phyloP scores from a whole-genome alignment of 37 sponge, comb jelly and placozoan genomes.

The Agelas oroides region DNA sequence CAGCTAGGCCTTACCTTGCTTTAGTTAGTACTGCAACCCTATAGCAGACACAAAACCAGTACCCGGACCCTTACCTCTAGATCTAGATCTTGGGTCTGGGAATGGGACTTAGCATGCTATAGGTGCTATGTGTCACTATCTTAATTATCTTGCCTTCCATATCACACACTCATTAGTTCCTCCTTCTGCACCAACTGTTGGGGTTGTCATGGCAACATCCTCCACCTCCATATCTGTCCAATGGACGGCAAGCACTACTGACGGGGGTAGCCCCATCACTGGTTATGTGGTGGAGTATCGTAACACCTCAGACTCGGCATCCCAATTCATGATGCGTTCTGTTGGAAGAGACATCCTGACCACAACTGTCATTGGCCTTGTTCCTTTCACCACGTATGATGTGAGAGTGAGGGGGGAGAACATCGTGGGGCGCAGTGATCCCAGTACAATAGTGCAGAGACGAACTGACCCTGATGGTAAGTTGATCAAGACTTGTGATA shows the following conservation, averaged over 20 bases:
- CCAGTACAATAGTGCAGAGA: constrained; percentile 22
- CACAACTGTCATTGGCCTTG: constrained; percentile 17
- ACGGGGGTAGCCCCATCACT: constrained; percentile 74
- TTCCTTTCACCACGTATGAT: constrained; percentile 58
- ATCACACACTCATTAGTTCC: too few species aligned
- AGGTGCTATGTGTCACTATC: too few species aligned
- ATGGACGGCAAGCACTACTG: constrained; percentile 51
- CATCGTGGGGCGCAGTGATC: constrained; percentile 41
- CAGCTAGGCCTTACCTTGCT: too few species aligned
- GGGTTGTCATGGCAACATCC: constrained; percentile 3
- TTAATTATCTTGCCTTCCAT: too few species aligned
- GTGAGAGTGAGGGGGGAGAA: constrained; percentile 58
- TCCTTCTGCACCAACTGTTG: constrained; percentile 59
- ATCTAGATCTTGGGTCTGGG: too few species aligned
- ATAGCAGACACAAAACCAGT: too few species aligned
- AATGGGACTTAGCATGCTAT: too few species aligned
- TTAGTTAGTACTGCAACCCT: too few species aligned
- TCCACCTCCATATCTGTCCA: constrained; percentile 39
- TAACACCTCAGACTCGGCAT: neutral
- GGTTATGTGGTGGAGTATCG: constrained; percentile 67
- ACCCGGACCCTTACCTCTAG: too few species aligned
- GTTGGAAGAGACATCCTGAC: neutral
- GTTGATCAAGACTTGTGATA: neutral
- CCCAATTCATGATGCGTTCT: neutral
- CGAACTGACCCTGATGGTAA: constrained; percentile 59